Evolutionary conservation across 2,888 invertebrate genomes (phyloP), one percentile per base, ranked within the genome.

Genomic region (Epistrophe grossulariae): DNA sequence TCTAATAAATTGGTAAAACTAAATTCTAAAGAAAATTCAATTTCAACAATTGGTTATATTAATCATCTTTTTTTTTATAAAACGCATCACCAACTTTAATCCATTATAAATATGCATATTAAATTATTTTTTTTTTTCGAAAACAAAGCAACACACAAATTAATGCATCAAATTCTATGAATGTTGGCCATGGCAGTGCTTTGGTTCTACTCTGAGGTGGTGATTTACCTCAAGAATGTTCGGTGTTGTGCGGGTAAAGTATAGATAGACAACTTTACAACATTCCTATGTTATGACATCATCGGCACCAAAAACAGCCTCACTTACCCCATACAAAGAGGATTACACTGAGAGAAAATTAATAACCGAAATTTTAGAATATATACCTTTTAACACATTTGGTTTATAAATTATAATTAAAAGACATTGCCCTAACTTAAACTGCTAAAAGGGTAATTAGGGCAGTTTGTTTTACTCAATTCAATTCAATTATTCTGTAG

Each of bases 211-310:
- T 59, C 57, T 64, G 60, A 60, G 60, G 40, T 40, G 19, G 62
- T 43, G 62, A 28, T 62, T 24, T 62, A 24, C 43, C 62, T 43
- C 17, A n/a, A 11, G 17, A 31, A 64, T 43, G 15, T 19, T 31
- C 15, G 43, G 43, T 43, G 62, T 60, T 73, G 59, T 66, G 59
- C 52, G 76, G 66, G 9, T 15, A 43, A 24, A 40, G 17, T 10
- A 10, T n/a, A 24, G 24, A 24, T 52, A 57, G 31, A 38, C 2
- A 76, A 66, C 60, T 71, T 76, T 66, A 79, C 62, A 77, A 79
- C 76, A 84, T 84, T 84, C 72, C 76, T 76, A 48, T 48, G n/a
- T 35, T 38, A 64, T 84, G 84, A 84, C 80, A 84, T 80, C 84
- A 84, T 76, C 57, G 28, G 5, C 52, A 35, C 1, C 17, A 13